phyloP scores from a whole-genome alignment of 2,113 vertebrate species.

The Podarcis muralis region DNA sequence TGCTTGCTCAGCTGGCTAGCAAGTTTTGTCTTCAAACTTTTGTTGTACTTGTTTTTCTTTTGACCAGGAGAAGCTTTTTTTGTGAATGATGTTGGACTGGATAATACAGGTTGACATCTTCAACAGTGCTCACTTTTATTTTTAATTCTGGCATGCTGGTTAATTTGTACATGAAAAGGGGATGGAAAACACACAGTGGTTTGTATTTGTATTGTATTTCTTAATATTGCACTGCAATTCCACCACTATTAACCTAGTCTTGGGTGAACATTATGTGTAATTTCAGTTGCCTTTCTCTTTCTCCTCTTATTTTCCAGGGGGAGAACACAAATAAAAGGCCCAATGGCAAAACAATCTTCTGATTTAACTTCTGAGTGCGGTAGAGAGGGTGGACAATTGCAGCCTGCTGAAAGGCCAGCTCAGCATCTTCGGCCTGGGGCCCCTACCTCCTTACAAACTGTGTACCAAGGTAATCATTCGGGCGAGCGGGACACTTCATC shows the following conservation, averaged over 20 bases:
- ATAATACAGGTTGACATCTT: not conserved
- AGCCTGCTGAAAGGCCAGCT: constrained; percentile 63
- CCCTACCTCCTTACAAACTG: constrained; percentile 69
- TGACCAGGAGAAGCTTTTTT: not conserved
- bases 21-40: not conserved
- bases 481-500: constrained; percentile 71
- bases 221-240: not conserved
- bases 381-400: constrained; percentile 75
- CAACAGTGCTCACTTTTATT: not conserved
- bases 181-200: not conserved
- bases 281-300: not conserved
- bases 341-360: constrained; percentile 81
- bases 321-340: constrained; percentile 76
- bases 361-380: constrained; percentile 74
- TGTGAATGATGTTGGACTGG: not conserved
- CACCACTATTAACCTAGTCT: not conserved
- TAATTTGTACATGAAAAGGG: not conserved
- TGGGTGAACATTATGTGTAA: not conserved
- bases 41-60: not conserved
- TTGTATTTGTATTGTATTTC: not conserved
- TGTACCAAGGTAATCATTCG: constrained; percentile 71
- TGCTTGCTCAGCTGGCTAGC: not conserved
- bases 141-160: not conserved
- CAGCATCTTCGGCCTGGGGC: constrained; percentile 71
- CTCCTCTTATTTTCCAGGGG: constrained; percentile 76